Conservation (phyloP, 2,888 invertebrate genomes). For the Epirrhoe alternata region DNA sequence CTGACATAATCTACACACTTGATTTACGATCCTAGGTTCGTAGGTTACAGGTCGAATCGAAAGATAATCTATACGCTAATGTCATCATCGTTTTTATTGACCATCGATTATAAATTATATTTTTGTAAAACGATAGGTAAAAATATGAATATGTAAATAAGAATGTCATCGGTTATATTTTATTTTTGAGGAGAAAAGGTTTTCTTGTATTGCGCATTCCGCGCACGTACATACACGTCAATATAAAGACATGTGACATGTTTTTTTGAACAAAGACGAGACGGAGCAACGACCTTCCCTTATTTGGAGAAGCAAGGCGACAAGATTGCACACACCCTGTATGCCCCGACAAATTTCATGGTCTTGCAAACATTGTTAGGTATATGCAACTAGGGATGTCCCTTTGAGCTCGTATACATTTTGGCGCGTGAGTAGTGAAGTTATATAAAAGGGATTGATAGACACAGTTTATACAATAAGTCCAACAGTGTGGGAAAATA, state of each 20-base stretch:
- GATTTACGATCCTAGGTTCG: conserved; percentile 40
- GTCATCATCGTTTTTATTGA: conserved; percentile 40
- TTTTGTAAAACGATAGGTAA: neutral
- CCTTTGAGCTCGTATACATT: conserved; percentile 1
- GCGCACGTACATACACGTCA: conserved; percentile 63
- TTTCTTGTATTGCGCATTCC: conserved; percentile 52
- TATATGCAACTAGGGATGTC: conserved; percentile 1
- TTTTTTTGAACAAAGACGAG: conserved; percentile 75
- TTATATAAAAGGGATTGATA: conserved; percentile 14
- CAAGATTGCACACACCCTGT: conserved; percentile 47
- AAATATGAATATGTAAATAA: neutral
- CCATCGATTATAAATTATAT: conserved; percentile 30
- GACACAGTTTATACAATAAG: conserved; percentile 3
- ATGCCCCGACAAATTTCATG: conserved; percentile 47
- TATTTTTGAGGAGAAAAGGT: conserved; percentile 49
- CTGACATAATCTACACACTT: conserved; percentile 53
- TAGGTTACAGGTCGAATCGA: conserved; percentile 40
- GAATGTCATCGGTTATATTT: conserved; percentile 8
- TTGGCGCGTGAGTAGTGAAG: conserved; percentile 7
- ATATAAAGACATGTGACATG: conserved; percentile 64
- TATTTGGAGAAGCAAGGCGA: conserved; percentile 72
- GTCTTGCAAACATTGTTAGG: conserved; percentile 21
- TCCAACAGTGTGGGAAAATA: conserved; percentile 9
- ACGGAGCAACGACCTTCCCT: conserved; percentile 76
- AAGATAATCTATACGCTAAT: conserved; percentile 38